Evolutionary conservation across 2,888 invertebrate genomes (phyloP), one percentile per base, ranked within the genome.

Genomic region (Plebejus argus): DNA sequence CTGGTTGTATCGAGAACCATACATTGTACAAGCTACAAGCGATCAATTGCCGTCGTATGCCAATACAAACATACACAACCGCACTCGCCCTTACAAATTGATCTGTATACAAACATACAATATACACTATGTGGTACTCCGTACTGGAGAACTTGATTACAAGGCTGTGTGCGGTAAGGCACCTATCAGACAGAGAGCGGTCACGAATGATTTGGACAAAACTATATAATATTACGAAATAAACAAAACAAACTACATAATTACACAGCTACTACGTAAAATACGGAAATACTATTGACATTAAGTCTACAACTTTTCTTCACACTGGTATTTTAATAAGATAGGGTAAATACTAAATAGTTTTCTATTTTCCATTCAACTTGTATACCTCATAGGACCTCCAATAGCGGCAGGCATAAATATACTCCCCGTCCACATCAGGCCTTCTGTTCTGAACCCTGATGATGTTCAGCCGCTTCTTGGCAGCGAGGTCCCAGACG

Each of bases 341-440:
- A 28, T 2, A 28, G 35, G 35, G 7, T 7, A 35, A 35, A 35
- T 35, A 35, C 1, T 7, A 35, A 35, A 35, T 35, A 35, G 6
- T 35, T 35, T 1, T 35, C 35, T 39, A 12, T 45, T 35, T 0
- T 35, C 35, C 8, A 12, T 45, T 45, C 45, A 15, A 20, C 4
- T 56, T 15, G 0, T 3, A 76, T 81, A 93, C 93, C 82, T 86
- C 80, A 56, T 79, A 81, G 5, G 93, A 93, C 76, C 84, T 87
- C 94, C 94, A 95, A 84, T 91, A 95, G 49, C 93, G 92, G 76
- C 94, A 95, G 1, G 94, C 90, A 80, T 95, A 95, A 6, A 95
- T 88, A 82, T 95, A 95, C 82, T 95, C 95, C 0, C 95, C 95
- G 58, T 95, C 94, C 0, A 95, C 88, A 70, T 94, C 91, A 0